Percentiles rank a stretch among this genome's conserved stretches.
phyloP scores from a whole-genome alignment of 2,113 vertebrate genomes.

The Brienomyrus brachyistius region DNA sequence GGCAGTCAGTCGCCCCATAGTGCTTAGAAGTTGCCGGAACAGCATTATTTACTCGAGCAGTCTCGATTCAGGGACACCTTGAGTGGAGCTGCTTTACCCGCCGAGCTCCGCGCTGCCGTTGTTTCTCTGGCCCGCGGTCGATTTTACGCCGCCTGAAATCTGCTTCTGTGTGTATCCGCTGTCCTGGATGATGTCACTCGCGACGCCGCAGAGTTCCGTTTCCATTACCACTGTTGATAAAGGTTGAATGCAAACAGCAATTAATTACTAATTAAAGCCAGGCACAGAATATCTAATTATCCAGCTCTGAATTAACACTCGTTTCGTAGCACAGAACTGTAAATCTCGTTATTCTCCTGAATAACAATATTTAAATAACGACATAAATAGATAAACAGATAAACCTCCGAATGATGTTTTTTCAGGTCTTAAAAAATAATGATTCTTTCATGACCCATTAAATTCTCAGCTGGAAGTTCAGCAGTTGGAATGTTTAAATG shows the following conservation, averaged over 20 bases:
- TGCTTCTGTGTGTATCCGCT: neutral
- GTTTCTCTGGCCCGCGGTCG: neutral
- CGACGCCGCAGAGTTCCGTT: neutral
- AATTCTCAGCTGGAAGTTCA: slow-evolving; percentile 46
- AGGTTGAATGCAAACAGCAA: neutral
- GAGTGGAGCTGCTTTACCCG: neutral
- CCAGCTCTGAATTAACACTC: slow-evolving; percentile 22
- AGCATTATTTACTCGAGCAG: neutral
- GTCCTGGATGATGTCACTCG: neutral
- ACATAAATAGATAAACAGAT: neutral
- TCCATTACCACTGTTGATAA: neutral
- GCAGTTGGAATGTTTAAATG: slow-evolving; percentile 48
- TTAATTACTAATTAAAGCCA: slow-evolving; percentile 5
- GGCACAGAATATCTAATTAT: neutral
- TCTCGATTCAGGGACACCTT: neutral
- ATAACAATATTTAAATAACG: neutral
- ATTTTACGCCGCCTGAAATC: neutral
- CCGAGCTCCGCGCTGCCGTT: neutral
- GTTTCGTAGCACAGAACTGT: neutral
- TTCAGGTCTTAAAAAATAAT: slow-evolving; percentile 25
- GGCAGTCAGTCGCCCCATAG: neutral
- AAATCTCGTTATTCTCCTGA: neutral
- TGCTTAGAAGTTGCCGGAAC: neutral
- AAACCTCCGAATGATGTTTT: neutral
- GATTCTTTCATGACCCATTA: slow-evolving; percentile 61